These are phyloP conservation scores for Paracanthobrama guichenoti DNA, from an alignment of 2,113 vertebrate species.

Conservation along the genomic window DNA sequence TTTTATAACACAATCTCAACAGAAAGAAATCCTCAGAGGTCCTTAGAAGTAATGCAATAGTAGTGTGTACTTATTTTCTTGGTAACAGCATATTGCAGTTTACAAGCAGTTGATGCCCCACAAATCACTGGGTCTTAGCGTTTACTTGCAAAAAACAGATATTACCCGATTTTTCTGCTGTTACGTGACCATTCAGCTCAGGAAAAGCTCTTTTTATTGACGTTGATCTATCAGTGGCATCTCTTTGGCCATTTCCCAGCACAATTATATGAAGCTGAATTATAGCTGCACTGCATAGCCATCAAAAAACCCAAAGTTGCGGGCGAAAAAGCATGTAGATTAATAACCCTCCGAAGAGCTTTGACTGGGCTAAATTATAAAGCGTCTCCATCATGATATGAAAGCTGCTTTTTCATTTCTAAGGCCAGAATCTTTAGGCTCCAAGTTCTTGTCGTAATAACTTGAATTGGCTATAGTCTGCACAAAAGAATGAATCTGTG, in stretches of 20 bases:
- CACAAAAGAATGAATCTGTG: neutral
- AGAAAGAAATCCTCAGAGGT: no score
- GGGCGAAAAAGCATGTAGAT: neutral
- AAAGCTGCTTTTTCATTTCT: neutral
- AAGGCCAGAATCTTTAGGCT: neutral
- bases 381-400: neutral
- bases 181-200: conserved; percentile 1
- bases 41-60: neutral
- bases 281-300: conserved; percentile 34
- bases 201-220: conserved; percentile 36
- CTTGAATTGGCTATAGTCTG: neutral
- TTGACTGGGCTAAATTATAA: conserved; percentile 37
- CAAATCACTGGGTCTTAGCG: conserved; percentile 13
- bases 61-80: neutral
- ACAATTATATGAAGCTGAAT: conserved; percentile 39
- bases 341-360: conserved; percentile 43
- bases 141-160: neutral
- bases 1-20: no score
- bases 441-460: neutral
- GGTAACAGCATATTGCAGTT: neutral
- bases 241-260: conserved; percentile 40
- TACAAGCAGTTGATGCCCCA: neutral
- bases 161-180: neutral
- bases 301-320: conserved; percentile 16
- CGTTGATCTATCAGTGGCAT: conserved; percentile 27